phyloP scores from a whole-genome alignment of 2,888 invertebrate genomes.

The Platerodrilus igneus region DNA sequence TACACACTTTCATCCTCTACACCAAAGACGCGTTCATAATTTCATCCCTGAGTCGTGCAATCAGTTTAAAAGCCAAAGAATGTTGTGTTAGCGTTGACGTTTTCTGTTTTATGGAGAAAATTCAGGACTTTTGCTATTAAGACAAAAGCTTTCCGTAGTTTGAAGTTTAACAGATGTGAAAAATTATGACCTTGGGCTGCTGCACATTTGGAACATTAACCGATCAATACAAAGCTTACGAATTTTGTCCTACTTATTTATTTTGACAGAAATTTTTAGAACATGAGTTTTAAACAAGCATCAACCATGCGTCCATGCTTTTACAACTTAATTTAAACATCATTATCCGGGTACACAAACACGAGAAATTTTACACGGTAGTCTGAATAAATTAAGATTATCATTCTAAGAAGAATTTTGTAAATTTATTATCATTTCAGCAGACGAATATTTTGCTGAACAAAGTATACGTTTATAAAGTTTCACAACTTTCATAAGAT shows the following conservation, averaged over 20 bases:
- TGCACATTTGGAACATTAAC: background rate
- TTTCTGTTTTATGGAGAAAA: conserved; percentile 5
- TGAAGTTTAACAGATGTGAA: conserved; percentile 9
- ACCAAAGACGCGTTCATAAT: conserved; percentile 8
- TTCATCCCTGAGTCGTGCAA: conserved; percentile 8
- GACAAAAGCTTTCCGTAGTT: conserved; percentile 9
- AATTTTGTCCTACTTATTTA: no score
- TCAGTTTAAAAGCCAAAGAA: conserved; percentile 13
- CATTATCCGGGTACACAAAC: conserved; percentile 7
- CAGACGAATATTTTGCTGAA: conserved; percentile 10
- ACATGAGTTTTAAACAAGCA: no score
- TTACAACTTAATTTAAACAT: conserved; percentile 8
- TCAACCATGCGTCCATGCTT: no score
- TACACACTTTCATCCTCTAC: background rate
- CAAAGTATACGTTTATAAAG: conserved; percentile 15
- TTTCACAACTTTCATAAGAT: conserved; percentile 15
- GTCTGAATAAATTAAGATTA: conserved; percentile 14
- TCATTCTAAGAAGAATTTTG: conserved; percentile 9
- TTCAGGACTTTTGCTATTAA: conserved; percentile 7
- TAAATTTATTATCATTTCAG: conserved; percentile 13
- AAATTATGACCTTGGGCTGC: conserved; percentile 8
- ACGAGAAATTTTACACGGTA: conserved; percentile 9
- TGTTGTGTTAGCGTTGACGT: conserved; percentile 4
- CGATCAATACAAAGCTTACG: no score
- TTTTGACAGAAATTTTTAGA: no score